Conservation (phyloP, 2,797 vertebrate genomes). For the Perodicticus potto region DNA sequence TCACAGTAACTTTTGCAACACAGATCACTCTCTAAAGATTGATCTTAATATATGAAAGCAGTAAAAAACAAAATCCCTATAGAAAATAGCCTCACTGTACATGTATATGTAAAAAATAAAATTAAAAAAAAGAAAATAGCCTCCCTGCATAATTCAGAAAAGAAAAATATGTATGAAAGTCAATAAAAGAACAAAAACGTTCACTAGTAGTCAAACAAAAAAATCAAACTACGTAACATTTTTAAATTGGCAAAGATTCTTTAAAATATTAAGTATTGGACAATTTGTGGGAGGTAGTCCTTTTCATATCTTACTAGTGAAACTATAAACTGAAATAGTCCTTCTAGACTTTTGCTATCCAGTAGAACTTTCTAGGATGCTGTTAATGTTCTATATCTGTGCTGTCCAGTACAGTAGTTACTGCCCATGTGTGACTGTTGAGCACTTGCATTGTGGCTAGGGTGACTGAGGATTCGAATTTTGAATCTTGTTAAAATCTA, state of each 20-base stretch:
- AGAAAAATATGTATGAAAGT: background rate
- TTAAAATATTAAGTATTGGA: background rate
- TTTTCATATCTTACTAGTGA: background rate
- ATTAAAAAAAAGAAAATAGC: slow-evolving; percentile 2
- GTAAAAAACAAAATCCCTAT: background rate
- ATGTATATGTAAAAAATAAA: no score
- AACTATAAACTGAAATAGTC: background rate
- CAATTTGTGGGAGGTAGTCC: background rate
- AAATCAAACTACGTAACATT: background rate
- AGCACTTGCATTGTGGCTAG: background rate
- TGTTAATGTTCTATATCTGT: background rate
- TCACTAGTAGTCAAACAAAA: slow-evolving; percentile 53
- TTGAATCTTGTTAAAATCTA: slow-evolving; percentile 55
- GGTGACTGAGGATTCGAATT: background rate
- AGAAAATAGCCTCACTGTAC: slow-evolving; percentile 6
- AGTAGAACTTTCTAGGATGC: slow-evolving; percentile 15
- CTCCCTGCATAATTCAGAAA: background rate
- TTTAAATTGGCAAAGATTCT: slow-evolving; percentile 3
- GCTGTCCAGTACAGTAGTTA: background rate
- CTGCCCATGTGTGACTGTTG: background rate
- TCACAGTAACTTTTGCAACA: background rate
- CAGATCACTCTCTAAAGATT: background rate
- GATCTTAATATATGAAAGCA: background rate
- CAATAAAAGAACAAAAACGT: background rate
- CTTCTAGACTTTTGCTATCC: background rate